Percentiles rank a stretch among this genome's conserved stretches.
Conservation (phyloP, 1,140 invertebrate genomes). For the Tetragnatha versicolor region DNA sequence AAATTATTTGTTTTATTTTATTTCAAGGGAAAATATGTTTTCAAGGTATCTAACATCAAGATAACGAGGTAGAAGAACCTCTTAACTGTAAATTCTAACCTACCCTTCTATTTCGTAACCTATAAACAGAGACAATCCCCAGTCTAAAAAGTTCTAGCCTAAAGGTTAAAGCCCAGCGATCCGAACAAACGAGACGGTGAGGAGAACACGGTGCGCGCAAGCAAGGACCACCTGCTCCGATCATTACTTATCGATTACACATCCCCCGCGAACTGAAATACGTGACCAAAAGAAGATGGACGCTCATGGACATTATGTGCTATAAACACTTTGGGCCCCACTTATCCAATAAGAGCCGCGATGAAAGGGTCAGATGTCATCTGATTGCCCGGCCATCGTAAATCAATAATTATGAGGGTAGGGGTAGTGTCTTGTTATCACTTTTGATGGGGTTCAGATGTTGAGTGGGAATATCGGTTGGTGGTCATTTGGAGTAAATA, state of each 20-base stretch:
- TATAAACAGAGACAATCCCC: neutral
- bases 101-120: neutral
- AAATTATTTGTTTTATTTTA: no score
- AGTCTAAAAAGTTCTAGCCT: neutral
- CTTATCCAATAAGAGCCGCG: neutral
- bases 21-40: no score
- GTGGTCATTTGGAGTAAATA: no score
- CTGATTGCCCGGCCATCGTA: no score
- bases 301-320: constrained; percentile 6
- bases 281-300: constrained; percentile 11
- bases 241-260: constrained; percentile 17
- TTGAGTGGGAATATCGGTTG: no score
- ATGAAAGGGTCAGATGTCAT: no score
- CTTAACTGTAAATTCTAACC: no score
- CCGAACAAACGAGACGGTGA: neutral
- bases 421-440: no score
- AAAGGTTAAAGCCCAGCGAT: neutral
- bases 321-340: neutral
- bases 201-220: neutral
- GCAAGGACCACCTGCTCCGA: neutral
- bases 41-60: no score
- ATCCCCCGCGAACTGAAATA: neutral
- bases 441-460: no score
- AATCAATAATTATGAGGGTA: no score
- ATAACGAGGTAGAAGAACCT: no score